Base-by-base conservation (phyloP, 2,888 invertebrate species). In the Ischnus inquisitorius region DNA sequence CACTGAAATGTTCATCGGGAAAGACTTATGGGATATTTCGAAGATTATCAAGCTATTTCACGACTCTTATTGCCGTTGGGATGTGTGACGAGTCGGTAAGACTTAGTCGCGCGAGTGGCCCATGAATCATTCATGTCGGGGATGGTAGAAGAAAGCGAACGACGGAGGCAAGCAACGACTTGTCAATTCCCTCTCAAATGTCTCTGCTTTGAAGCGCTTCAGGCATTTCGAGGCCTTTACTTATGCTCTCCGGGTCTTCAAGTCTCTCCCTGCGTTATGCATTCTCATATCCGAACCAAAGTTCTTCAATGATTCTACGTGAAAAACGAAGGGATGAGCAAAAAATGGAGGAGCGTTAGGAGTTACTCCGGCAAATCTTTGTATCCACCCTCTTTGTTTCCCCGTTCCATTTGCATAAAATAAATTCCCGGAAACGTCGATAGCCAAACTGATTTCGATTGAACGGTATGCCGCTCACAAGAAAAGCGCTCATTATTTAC, bases 61-160 rank as follows among this genome's bases (percentile, higher is more conserved):
- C 10, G 34, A 19, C 0, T 34, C 51, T 41, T 41, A 16, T 46
- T 3, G 12, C 6, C 8, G 46, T 2, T 12, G 54, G 5, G 48
- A 43, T 19, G n/a, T 16, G 19, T 10, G 54, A 19, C 43, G n/a
- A 10, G 14, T 19, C n/a, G 14, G 19, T 22, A 76, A 76, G 69
- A 39, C 65, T 82, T 71, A 77, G 71, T 60, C 43, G 22, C 57
- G 39, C 28, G 39, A 51, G 14, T 28, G 54, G 41, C 43, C 10
- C 64, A 77, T 82, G 76, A 77, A 82, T 82, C 51, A 77, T 82
- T 82, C 72, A 82, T 77, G 25, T 19, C 16, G 14, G 57, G 28
- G 57, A 72, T 48, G 28, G 71, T 39, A 43, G 76, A 28, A n/a
- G 46, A 28, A 25, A 46, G 22, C 3, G 22, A 39, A 19, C 6